A percentile compares a stretch with the other conserved stretches of the same genome.
Conservation (phyloP, 1,140 invertebrate species). For the Drosophila novamexicana region DNA sequence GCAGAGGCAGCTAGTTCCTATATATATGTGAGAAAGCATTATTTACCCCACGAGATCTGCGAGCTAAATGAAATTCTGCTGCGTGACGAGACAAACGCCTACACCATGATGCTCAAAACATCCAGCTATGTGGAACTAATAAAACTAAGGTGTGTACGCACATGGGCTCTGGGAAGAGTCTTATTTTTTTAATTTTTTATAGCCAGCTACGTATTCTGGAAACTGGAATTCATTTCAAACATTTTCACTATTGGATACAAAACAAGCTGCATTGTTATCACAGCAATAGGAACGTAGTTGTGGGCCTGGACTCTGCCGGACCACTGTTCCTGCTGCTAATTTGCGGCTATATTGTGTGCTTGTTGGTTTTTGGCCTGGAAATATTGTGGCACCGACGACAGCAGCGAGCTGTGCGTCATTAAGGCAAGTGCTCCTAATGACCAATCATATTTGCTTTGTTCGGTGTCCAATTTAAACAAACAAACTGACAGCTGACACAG, state of each 20-base stretch:
- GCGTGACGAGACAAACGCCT: slow-evolving; percentile 48
- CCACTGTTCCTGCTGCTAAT: slow-evolving; percentile 62
- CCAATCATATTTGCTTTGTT: slow-evolving; percentile 7
- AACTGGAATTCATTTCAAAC: slow-evolving; percentile 63
- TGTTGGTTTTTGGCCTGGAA: slow-evolving; percentile 59
- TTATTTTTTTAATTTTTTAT: background rate
- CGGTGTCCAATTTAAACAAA: slow-evolving; percentile 63
- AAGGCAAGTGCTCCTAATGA: slow-evolving; percentile 28
- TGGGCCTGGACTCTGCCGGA: slow-evolving; percentile 65
- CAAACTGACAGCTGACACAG: slow-evolving; percentile 35
- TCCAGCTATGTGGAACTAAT: slow-evolving; percentile 68
- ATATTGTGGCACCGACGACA: slow-evolving; percentile 54
- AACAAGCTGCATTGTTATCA: slow-evolving; percentile 66
- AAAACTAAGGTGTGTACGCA: slow-evolving; percentile 40
- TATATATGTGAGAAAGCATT: slow-evolving; percentile 60
- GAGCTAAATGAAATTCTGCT: slow-evolving; percentile 71
- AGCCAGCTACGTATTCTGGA: slow-evolving; percentile 65
- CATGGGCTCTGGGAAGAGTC: background rate
- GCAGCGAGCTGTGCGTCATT: slow-evolving; percentile 5
- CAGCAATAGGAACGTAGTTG: slow-evolving; percentile 61
- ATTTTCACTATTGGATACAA: slow-evolving; percentile 55
- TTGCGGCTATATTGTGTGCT: slow-evolving; percentile 46
- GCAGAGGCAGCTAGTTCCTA: slow-evolving; percentile 63
- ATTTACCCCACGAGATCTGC: slow-evolving; percentile 74
- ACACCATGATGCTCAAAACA: slow-evolving; percentile 42